These are phyloP conservation scores for Brenthis hecate DNA, from an alignment of 2,888 invertebrate species.

Conservation along the genomic window DNA sequence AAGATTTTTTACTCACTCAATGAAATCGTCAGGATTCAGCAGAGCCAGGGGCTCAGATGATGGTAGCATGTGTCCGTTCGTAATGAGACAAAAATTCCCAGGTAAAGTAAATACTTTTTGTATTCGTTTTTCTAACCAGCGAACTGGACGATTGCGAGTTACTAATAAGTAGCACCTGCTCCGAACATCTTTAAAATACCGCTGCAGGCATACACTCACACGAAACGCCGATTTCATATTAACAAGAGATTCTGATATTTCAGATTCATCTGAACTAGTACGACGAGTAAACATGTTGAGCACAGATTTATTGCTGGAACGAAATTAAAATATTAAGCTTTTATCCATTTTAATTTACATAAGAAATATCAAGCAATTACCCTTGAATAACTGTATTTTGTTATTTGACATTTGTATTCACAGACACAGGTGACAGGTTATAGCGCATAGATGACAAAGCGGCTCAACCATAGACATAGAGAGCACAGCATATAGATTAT, in stretches of 20 bases:
- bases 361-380: too few species aligned
- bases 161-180: conserved; percentile 42
- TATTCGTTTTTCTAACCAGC: conserved; percentile 57
- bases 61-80: conserved; percentile 60
- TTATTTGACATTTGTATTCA: too few species aligned
- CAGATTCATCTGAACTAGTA: conserved; percentile 22
- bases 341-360: too few species aligned
- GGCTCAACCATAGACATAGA: too few species aligned
- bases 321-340: neutral
- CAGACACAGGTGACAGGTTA: too few species aligned
- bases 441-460: too few species aligned
- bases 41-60: conserved; percentile 59
- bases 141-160: conserved; percentile 47
- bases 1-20: conserved; percentile 53
- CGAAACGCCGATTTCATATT: conserved; percentile 44
- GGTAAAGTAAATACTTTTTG: conserved; percentile 50
- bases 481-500: too few species aligned
- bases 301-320: neutral
- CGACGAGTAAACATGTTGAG: conserved; percentile 15
- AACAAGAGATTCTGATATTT: conserved; percentile 20
- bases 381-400: too few species aligned
- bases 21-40: conserved; percentile 53
- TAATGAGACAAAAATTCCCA: conserved; percentile 43
- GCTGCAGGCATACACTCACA: conserved; percentile 54
- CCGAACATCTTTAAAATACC: conserved; percentile 56